These are phyloP conservation scores for Channa argus DNA, from an alignment of 2,113 vertebrate species.

Conservation along the genomic window DNA sequence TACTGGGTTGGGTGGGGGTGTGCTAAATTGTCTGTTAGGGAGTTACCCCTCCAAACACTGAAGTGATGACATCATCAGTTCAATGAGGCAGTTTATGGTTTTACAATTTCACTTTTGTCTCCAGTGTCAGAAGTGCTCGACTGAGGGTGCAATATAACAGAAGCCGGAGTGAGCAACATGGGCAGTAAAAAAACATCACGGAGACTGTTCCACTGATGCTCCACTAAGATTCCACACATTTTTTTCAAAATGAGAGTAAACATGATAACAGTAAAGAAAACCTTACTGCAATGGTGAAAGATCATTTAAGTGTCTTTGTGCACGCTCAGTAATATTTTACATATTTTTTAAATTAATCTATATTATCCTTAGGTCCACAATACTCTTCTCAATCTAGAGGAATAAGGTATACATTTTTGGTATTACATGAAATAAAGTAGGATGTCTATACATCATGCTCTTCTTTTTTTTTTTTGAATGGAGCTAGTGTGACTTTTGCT, in stretches of 20 bases:
- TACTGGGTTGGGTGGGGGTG: slow-evolving; percentile 58
- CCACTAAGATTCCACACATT: neutral
- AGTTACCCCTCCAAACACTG: slow-evolving; percentile 78
- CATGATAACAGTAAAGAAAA: slow-evolving; percentile 6
- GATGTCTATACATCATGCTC: neutral
- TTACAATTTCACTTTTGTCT: slow-evolving; percentile 59
- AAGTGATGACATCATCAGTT: slow-evolving; percentile 79
- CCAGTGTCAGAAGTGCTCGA: slow-evolving; percentile 52
- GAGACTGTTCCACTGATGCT: slow-evolving; percentile 44
- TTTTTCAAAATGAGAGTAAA: slow-evolving; percentile 8
- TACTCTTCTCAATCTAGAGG: no score
- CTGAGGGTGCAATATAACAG: slow-evolving; percentile 46
- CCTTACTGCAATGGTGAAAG: neutral
- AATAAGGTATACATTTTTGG: neutral
- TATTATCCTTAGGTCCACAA: neutral
- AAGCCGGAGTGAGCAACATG: slow-evolving; percentile 43
- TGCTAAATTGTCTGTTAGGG: slow-evolving; percentile 69
- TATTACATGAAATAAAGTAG: neutral
- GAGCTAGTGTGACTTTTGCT: no score
- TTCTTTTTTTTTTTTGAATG: no score
- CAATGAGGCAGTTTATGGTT: slow-evolving; percentile 66
- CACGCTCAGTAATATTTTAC: neutral
- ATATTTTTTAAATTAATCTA: neutral
- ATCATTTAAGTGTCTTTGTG: neutral
- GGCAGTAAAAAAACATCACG: slow-evolving; percentile 25